phyloP scores from a whole-genome alignment of 2,797 vertebrate genomes.

The Enteromius afrohamiltoni region DNA sequence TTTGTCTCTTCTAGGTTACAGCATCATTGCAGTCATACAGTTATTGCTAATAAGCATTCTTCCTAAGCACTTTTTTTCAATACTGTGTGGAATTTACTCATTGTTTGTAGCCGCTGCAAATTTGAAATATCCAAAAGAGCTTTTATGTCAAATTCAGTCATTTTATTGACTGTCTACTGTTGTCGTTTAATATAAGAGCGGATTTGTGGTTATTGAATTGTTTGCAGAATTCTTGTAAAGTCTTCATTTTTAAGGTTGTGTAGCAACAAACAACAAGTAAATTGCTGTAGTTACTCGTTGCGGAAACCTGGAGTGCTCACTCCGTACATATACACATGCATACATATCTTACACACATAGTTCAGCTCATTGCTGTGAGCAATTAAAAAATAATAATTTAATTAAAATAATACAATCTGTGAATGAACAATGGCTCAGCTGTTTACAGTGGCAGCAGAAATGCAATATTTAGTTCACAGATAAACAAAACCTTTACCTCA shows the following conservation, averaged over 20 bases:
- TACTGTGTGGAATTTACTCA: constrained; percentile 73
- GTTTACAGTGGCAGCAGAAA: constrained; percentile 1
- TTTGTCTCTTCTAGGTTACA: constrained; percentile 63
- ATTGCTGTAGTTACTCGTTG: constrained; percentile 43
- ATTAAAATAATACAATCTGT: neutral
- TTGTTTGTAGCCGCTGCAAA: constrained; percentile 47
- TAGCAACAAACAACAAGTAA: constrained; percentile 54
- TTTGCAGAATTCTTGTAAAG: constrained; percentile 16
- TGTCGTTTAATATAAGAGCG: neutral
- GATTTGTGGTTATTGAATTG: constrained; percentile 23
- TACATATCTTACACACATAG: constrained; percentile 38
- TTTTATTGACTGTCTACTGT: constrained; percentile 1
- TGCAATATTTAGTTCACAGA: neutral
- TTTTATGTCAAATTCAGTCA: constrained; percentile 9
- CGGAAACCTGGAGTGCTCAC: constrained; percentile 42
- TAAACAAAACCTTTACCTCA: neutral
- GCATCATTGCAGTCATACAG: constrained; percentile 68
- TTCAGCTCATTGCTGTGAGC: constrained; percentile 23
- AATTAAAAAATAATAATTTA: neutral
- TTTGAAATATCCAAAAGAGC: constrained; percentile 16
- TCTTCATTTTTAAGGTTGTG: constrained; percentile 13
- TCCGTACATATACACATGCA: constrained; percentile 44
- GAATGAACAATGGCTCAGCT: neutral
- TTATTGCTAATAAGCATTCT: constrained; percentile 70
- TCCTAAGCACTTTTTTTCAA: constrained; percentile 54